Percentiles rank a stretch among this genome's conserved stretches.
phyloP scores from a whole-genome alignment of 2,113 vertebrate genomes.

The Tor tambroides region DNA sequence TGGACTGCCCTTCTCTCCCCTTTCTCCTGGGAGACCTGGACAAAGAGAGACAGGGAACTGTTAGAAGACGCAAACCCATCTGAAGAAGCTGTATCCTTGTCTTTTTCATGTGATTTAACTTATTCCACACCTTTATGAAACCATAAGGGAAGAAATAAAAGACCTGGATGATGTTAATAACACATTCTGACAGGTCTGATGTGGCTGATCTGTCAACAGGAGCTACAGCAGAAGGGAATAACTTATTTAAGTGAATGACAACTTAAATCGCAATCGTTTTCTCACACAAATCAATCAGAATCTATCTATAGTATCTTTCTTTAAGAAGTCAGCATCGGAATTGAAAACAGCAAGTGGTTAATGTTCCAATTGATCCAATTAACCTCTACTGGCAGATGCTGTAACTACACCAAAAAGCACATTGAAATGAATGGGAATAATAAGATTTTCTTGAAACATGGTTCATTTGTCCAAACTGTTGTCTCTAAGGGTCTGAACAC shows the following conservation, averaged over 20 bases:
- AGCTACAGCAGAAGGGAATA: background rate
- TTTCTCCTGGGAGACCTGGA: slow-evolving; percentile 81
- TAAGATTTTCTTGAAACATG: background rate
- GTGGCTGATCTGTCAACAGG: background rate
- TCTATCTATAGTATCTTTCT: background rate
- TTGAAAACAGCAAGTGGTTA: background rate
- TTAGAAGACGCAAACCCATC: slow-evolving; percentile 18
- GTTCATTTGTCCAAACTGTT: background rate
- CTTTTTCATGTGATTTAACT: slow-evolving; percentile 2
- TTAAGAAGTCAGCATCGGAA: background rate
- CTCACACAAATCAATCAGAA: background rate
- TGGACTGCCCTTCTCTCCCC: slow-evolving; percentile 85
- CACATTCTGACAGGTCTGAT: background rate
- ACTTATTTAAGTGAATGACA: no score
- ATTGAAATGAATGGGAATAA: background rate
- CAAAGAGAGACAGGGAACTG: slow-evolving; percentile 32
- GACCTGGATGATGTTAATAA: background rate
- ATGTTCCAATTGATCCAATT: background rate
- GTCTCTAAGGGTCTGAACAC: background rate
- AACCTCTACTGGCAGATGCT: background rate
- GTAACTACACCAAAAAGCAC: background rate
- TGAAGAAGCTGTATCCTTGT: background rate
- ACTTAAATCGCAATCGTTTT: no score
- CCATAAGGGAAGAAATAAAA: slow-evolving; percentile 29
- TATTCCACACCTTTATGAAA: background rate